Evolutionary conservation across 2,797 vertebrate genomes (phyloP), one percentile per base, ranked within the genome.

Genomic region (Phrynocephalus vlangalii): DNA sequence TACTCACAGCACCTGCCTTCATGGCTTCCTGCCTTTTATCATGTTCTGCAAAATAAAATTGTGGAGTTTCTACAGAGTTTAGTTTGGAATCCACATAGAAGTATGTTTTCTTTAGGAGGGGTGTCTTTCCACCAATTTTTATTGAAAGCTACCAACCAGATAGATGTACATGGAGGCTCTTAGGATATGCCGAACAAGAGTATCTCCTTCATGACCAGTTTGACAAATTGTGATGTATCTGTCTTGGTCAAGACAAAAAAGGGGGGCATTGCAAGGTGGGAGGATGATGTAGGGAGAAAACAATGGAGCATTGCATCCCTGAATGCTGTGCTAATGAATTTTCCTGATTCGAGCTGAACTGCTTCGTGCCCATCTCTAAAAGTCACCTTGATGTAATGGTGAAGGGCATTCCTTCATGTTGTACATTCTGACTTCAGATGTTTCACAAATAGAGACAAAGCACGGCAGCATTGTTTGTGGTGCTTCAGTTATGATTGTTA

Each of bases 141-240:
- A 96, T 96, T 96, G 95, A 95, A 91, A 96, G 94, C 96, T 97
- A 97, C 96, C 96, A 96, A 96, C 94, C 96, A 96, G 96, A 96
- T 96, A 96, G 96, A 96, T 97, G 93, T 96, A 96, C 96, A 95
- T 96, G 96, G 96, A 96, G 96, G 95, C 93, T 95, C 96, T 97
- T 96, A 96, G 97, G 96, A 96, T 96, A 95, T 96, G 96, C 96
- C 97, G 95, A 96, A 95, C 94, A 96, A 96, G 96, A 97, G 96
- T 97, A 97, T 97, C 95, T 96, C 93, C 96, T 96, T 97, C 96
- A 97, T 97, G 96, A 97, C 97, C 96, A 96, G 96, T 97, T 96
- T 96, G 96, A 94, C 92, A 96, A 96, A 95, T 96, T 96, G 95
- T 94, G 93, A 93, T 95, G 95, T 95, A 93, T 24, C 22, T 76